Evolutionary conservation across 2,113 vertebrate genomes (phyloP).

Genomic region (Bubo scandiacus): DNA sequence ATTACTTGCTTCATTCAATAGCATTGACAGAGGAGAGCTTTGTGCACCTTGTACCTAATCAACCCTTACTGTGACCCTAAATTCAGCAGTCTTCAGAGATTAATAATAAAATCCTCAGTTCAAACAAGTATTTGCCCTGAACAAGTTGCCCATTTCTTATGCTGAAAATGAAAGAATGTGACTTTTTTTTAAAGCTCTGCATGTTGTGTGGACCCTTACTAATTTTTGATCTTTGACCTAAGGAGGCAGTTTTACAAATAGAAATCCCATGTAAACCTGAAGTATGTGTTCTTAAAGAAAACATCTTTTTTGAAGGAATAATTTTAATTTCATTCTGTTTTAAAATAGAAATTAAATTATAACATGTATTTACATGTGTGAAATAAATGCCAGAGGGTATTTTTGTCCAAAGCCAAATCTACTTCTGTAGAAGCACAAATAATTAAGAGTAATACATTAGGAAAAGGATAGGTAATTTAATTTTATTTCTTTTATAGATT

Average conservation of each 20-base stretch:
- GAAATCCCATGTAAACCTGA: slow-evolving; percentile 32
- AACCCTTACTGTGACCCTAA: slow-evolving; percentile 98
- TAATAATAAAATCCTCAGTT: slow-evolving; percentile 99
- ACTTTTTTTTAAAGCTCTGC: slow-evolving; percentile 84
- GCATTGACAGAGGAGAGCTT: slow-evolving; percentile 98
- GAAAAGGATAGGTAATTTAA: neutral
- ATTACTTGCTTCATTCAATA: slow-evolving; percentile 99
- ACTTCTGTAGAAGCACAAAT: neutral
- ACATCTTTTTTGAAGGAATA: neutral
- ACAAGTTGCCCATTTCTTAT: slow-evolving; percentile 95
- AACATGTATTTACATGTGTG: neutral
- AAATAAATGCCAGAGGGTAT: neutral
- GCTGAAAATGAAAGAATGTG: slow-evolving; percentile 97
- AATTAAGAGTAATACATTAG: neutral
- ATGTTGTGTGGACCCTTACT: slow-evolving; percentile 87
- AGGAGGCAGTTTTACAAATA: slow-evolving; percentile 75
- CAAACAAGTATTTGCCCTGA: slow-evolving; percentile 99
- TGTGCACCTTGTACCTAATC: slow-evolving; percentile 99
- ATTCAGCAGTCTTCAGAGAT: slow-evolving; percentile 97
- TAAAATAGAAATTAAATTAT: neutral
- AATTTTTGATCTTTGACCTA: slow-evolving; percentile 93
- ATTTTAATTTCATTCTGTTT: slow-evolving; percentile 45
- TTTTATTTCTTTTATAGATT: neutral
- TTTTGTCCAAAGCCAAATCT: neutral
- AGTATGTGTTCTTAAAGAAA: slow-evolving; percentile 25